A percentile compares a stretch with the other conserved stretches of the same genome.
Evolutionary conservation across 2,888 invertebrate genomes (phyloP).

Genomic region (Oxyteleia sp.): DNA sequence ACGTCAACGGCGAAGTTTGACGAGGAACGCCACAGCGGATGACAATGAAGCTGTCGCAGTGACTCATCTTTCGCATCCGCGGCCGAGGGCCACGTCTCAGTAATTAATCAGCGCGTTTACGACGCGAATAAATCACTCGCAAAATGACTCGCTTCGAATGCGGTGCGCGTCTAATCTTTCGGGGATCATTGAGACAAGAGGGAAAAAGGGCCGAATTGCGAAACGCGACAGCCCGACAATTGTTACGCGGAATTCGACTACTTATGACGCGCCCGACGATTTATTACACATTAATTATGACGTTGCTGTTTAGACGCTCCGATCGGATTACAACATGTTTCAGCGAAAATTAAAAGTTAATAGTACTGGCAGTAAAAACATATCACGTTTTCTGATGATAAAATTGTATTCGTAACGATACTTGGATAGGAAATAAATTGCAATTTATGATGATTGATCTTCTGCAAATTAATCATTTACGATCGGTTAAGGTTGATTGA

Average conservation of each 20-base stretch:
- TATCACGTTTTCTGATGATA: constrained; percentile 31
- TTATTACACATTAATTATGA: constrained; percentile 61
- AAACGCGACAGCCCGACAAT: constrained; percentile 46
- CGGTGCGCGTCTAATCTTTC: constrained; percentile 70
- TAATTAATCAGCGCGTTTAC: constrained; percentile 69
- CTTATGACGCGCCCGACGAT: constrained; percentile 38
- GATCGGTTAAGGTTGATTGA: constrained; percentile 28
- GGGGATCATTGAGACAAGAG: constrained; percentile 21
- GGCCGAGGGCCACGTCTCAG: constrained; percentile 47
- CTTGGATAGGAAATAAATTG: too few relatives aligned
- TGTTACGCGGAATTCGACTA: constrained; percentile 53
- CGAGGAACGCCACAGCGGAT: constrained; percentile 62
- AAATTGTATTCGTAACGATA: too few relatives aligned
- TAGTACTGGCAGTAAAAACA: constrained; percentile 28
- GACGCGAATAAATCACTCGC: constrained; percentile 67
- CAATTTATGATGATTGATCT: constrained; percentile 40
- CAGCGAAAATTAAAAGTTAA: constrained; percentile 15
- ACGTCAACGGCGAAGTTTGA: constrained; percentile 54
- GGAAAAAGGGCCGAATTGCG: constrained; percentile 9
- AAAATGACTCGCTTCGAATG: constrained; percentile 67
- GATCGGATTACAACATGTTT: constrained; percentile 26
- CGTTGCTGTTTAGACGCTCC: constrained; percentile 32
- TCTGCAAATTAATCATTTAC: constrained; percentile 29
- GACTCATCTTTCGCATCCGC: constrained; percentile 60
- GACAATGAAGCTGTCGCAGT: constrained; percentile 67